Conservation (phyloP, 1,140 invertebrate species). For the Odontomachus brunneus region DNA sequence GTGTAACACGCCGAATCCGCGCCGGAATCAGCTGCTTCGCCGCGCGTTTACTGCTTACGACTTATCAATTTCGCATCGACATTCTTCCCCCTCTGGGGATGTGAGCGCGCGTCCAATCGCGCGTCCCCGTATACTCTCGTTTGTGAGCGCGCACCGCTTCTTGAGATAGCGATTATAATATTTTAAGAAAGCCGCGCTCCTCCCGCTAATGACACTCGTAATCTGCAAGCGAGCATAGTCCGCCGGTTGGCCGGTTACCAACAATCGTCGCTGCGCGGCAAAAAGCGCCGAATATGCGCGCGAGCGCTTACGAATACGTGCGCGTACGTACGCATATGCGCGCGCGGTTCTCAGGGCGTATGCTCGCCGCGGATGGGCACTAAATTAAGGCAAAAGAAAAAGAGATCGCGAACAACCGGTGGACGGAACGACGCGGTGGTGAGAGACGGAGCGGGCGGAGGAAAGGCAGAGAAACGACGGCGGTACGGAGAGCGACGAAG, state of each 20-base stretch:
- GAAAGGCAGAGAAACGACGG: conserved; percentile 32
- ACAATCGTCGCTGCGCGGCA: conserved; percentile 25
- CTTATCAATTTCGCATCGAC: conserved; percentile 26
- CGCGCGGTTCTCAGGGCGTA: conserved; percentile 65
- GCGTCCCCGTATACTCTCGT: background rate
- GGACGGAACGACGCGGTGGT: background rate
- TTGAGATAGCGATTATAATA: conserved; percentile 1
- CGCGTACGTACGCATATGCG: conserved; percentile 62
- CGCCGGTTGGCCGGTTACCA: conserved; percentile 23
- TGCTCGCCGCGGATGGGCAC: conserved; percentile 69
- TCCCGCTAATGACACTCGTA: background rate
- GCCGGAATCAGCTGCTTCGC: conserved; percentile 22
- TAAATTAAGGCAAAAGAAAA: conserved; percentile 80
- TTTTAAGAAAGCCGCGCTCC: background rate
- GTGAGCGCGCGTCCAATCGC: background rate
- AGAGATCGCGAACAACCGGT: conserved; percentile 71
- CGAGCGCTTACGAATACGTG: conserved; percentile 32
- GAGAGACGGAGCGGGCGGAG: conserved; percentile 8
- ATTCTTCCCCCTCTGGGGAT: background rate
- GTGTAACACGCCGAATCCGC: conserved; percentile 54
- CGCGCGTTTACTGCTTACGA: conserved; percentile 25
- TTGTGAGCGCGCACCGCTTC: background rate
- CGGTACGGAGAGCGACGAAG: conserved; percentile 46
- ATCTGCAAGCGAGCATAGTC: background rate
- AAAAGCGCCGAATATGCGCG: conserved; percentile 62